Evolutionary conservation across 2,888 invertebrate genomes (phyloP), one percentile per base, ranked within the genome.

Genomic region (Sinotaia quadrata): DNA sequence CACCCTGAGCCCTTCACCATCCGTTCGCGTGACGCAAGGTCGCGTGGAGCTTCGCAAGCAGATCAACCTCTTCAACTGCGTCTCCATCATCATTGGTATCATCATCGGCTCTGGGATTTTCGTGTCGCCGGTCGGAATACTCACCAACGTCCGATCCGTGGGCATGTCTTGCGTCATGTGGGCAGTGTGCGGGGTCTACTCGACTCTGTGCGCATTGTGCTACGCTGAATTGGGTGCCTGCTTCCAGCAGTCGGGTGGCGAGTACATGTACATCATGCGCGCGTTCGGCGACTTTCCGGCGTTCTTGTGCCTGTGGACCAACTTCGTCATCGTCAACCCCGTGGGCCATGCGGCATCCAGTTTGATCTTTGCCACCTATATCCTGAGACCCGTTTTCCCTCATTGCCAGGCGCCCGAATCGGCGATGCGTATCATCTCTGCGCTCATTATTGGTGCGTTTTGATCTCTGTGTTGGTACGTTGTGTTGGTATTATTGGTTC

Each of bases 81-180:
- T 84, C 7, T 78, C 79, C 49, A 83, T 85, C 37, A 85, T 85
- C 63, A 79, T 84, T 31, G 97, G 97, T 58, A 93, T 96, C 74
- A 96, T 97, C 77, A 93, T 97, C 63, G 98, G 98, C 1, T 93
- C 97, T 2, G 98, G 98, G 12, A 97, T 97, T 81, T 98, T 98
- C 88, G 95, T 97, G 52, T 94, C 96, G 34, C 97, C 97, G 0
- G 94, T 93, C 85, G 94, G 97, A 78, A 96, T 96, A n/a, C 90
- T 97, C 29, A 88, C 90, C 71, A 91, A 93, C 85, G 93, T 95
- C 93, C 18, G 97, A 95, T 69, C 88, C 93, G 73, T 91, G 15
- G 73, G 86, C 8, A 80, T 95, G 88, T 94, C 96, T 1, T 90
- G 97, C 60, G 92, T 96, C 61, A 93, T 97, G 68, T 97, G 97